Evolutionary conservation across 2,797 vertebrate genomes (phyloP), one percentile per base, ranked within the genome.

Genomic region (Rhinichthys osculus): DNA sequence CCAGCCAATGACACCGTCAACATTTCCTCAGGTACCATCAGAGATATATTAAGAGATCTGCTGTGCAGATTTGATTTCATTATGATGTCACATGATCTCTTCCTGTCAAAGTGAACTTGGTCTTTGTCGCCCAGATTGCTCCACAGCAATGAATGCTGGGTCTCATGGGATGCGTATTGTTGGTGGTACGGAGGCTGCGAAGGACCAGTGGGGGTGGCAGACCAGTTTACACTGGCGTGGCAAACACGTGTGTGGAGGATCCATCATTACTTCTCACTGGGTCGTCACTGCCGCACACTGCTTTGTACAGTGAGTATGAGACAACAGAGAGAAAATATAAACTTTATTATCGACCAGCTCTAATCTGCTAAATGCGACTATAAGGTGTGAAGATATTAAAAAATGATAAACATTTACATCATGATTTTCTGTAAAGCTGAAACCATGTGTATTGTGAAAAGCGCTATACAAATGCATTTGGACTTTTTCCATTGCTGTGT

Each of bases 221-320:
- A 92, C 92, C 90, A 96, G 95, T 78, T 85, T 96, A 87, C 95
- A 94, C 1, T 96, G 94, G 94, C 93, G n/a, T 83, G 94, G 94
- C 21, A 92, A 16, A 21, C 95, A 96, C 8, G 42, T 94, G 33
- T 96, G 95, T 77, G 95, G 95, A 35, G 95, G 95, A 0, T 87
- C 94, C 59, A 91, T 96, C 85, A 62, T 95, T 88, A 94, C 93
- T 44, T 35, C 92, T 7, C 90, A 2, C 90, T 96, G 95, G 95
- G 84, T 96, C 90, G 90, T 96, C 92, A 96, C 95, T 3, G 95
- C 95, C 27, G 95, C 95, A n/a, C 95, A 96, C 92, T 96, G 95
- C 93, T 95, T 96, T 86, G 74, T 89, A n/a, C 85, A 92, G 95
- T 96, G 94, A 94, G 93, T 90, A 35, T 14, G 40, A 59, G 33